These are phyloP conservation scores for Craniophora ligustri DNA, from an alignment of 2,888 invertebrate species.

Conservation along the genomic window DNA sequence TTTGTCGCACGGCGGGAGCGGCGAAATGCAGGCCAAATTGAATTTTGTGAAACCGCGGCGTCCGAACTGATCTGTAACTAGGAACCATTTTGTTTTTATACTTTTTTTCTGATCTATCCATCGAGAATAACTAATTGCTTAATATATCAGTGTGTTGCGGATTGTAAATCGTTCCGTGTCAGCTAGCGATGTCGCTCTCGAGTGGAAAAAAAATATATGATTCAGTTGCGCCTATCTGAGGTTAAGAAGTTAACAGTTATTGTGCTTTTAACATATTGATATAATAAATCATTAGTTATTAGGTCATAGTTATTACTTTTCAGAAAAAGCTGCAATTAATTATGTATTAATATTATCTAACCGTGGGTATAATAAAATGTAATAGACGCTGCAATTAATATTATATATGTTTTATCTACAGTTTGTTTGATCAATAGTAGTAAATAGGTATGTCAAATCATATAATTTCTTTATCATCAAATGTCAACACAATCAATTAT, in stretches of 20 bases:
- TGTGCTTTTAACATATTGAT: slow-evolving; percentile 56
- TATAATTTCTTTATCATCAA: slow-evolving; percentile 30
- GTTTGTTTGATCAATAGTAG: slow-evolving; percentile 36
- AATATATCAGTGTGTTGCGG: slow-evolving; percentile 45
- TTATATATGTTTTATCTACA: slow-evolving; percentile 30
- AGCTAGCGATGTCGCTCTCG: slow-evolving; percentile 54
- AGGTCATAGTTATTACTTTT: slow-evolving; percentile 50
- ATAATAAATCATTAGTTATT: slow-evolving; percentile 54
- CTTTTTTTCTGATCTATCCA: slow-evolving; percentile 49
- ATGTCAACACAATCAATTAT: slow-evolving; percentile 34
- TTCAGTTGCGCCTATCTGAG: slow-evolving; percentile 51
- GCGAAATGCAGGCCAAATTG: slow-evolving; percentile 79
- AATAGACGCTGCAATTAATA: slow-evolving; percentile 30
- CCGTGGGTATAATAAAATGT: not conserved
- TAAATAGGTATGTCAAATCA: slow-evolving; percentile 37
- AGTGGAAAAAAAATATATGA: slow-evolving; percentile 56
- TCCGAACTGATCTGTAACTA: slow-evolving; percentile 73
- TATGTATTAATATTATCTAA: slow-evolving; percentile 33
- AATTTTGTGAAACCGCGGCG: slow-evolving; percentile 79
- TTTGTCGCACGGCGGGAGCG: slow-evolving; percentile 77
- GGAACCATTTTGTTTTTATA: slow-evolving; percentile 55
- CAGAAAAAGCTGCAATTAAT: slow-evolving; percentile 46
- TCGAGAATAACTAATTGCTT: slow-evolving; percentile 52
- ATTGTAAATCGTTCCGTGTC: slow-evolving; percentile 55
- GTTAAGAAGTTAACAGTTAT: slow-evolving; percentile 61